Evolutionary conservation across 2,113 vertebrate genomes (phyloP).

Genomic region (Heteronetta atricapilla): DNA sequence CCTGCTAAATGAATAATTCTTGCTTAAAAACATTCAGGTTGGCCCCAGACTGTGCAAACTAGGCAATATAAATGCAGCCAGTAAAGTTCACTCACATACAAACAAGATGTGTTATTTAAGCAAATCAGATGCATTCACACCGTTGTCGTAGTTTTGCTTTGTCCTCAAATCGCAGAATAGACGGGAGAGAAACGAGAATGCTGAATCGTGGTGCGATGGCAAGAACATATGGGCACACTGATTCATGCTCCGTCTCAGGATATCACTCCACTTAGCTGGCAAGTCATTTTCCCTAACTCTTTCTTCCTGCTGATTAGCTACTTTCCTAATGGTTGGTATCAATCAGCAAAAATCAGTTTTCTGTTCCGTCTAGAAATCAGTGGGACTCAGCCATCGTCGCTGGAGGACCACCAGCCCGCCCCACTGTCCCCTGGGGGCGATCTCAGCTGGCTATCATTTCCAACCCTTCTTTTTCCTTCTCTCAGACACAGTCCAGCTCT

Average conservation of each 20-base stretch:
- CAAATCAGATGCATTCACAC: not conserved
- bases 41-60: slow-evolving; percentile 10
- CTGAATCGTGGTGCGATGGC: not conserved
- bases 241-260: not conserved
- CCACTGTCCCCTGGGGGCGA: not conserved
- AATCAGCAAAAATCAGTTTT: not conserved
- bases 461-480: not conserved
- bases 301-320: not conserved
- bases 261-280: not conserved
- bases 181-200: not conserved
- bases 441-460: not conserved
- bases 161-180: not conserved
- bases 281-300: not conserved
- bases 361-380: not conserved
- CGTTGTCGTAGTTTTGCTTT: not conserved
- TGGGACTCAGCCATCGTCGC: not conserved
- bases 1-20: not conserved
- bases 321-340: not conserved
- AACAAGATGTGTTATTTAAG: not conserved
- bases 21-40: not conserved
- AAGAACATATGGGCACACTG: not conserved
- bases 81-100: not conserved
- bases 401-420: not conserved
- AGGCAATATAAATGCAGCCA: not conserved
- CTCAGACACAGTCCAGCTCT: not conserved